phyloP scores from a whole-genome alignment of 2,888 invertebrate genomes.

The Thera britannica region DNA sequence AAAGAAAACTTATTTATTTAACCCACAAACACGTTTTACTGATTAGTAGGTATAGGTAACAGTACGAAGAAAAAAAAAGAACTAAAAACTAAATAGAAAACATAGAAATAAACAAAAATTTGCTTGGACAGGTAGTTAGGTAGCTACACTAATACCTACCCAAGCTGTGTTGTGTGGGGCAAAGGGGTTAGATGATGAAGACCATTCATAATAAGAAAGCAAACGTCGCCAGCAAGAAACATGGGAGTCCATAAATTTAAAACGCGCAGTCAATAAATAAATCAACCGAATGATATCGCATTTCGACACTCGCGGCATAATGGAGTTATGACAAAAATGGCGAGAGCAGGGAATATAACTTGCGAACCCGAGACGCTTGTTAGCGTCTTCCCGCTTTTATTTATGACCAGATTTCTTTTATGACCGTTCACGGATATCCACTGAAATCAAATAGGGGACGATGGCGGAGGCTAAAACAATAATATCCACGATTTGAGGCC shows the following conservation, averaged over 20 bases:
- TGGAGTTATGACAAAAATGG: constrained; percentile 83
- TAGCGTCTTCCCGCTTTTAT: constrained; percentile 81
- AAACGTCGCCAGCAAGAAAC: constrained; percentile 8
- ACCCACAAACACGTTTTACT: too few species aligned
- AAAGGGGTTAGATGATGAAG: too few species aligned
- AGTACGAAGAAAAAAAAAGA: too few species aligned
- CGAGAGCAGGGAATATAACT: constrained; percentile 79
- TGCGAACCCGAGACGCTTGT: constrained; percentile 84
- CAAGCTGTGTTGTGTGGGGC: too few species aligned
- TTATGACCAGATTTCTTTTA: constrained; percentile 85
- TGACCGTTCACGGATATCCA: constrained; percentile 69
- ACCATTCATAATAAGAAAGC: not conserved
- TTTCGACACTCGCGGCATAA: constrained; percentile 79
- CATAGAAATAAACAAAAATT: too few species aligned
- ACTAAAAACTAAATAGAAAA: too few species aligned
- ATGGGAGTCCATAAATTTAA: constrained; percentile 26
- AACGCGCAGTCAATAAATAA: constrained; percentile 57
- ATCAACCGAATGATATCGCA: constrained; percentile 72
- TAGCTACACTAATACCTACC: too few species aligned
- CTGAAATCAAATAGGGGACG: constrained; percentile 66
- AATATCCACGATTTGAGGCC: constrained; percentile 52
- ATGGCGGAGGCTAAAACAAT: constrained; percentile 52
- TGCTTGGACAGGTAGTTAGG: too few species aligned
- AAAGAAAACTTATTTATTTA: too few species aligned
- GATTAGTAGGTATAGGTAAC: too few species aligned